phyloP scores from a whole-genome alignment of 2,888 invertebrate species.

The Drosophila kuntzei region DNA sequence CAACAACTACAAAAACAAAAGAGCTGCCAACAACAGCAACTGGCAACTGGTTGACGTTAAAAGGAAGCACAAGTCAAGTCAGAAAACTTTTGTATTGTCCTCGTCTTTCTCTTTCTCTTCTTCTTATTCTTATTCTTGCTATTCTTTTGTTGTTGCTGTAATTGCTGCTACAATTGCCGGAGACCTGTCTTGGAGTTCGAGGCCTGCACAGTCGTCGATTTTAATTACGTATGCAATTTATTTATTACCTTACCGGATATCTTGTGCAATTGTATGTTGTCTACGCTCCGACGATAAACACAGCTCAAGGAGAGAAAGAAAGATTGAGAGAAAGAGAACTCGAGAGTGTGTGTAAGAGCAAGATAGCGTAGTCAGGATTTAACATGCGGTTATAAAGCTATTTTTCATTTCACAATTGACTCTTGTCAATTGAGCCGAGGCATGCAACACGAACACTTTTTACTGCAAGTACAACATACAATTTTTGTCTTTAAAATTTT shows the following conservation, averaged over 20 bases:
- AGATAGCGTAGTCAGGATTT: slow-evolving; percentile 44
- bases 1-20: slow-evolving; percentile 30
- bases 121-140: slow-evolving; percentile 3
- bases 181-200: slow-evolving; percentile 19
- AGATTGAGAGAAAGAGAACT: neutral
- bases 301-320: neutral
- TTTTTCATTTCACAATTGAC: slow-evolving; percentile 78
- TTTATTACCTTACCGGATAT: slow-evolving; percentile 81
- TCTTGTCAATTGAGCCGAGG: slow-evolving; percentile 43
- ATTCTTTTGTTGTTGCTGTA: slow-evolving; percentile 56
- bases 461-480: neutral
- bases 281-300: slow-evolving; percentile 36
- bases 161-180: slow-evolving; percentile 67
- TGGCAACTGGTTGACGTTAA: slow-evolving; percentile 76
- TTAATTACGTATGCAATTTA: slow-evolving; percentile 82
- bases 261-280: slow-evolving; percentile 76
- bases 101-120: slow-evolving; percentile 5
- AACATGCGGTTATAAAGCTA: slow-evolving; percentile 75
- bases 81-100: slow-evolving; percentile 66
- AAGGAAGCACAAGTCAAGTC: slow-evolving; percentile 78
- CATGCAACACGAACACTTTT: slow-evolving; percentile 12
- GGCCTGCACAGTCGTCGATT: slow-evolving; percentile 77
- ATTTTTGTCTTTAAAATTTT: slow-evolving; percentile 15
- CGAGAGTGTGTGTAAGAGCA: neutral
- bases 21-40: slow-evolving; percentile 55